Evolutionary conservation across 2,888 invertebrate species (phyloP).

Genomic region (Torymus aiolomorphi): DNA sequence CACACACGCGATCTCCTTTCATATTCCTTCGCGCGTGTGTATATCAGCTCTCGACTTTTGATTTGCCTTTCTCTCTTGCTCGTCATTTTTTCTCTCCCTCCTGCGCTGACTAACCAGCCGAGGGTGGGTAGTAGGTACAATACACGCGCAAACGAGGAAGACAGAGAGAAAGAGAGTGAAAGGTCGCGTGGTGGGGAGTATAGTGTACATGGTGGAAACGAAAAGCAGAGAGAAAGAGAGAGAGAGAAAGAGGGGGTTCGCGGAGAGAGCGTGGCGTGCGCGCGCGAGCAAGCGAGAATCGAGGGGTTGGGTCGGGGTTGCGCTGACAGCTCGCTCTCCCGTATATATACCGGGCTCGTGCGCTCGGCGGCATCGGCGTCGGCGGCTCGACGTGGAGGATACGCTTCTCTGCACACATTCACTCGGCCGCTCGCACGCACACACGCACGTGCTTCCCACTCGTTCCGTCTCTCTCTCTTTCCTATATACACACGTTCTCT

Average conservation of each 20-base stretch:
- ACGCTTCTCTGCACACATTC: constrained; percentile 75
- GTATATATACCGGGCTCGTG: too few species aligned
- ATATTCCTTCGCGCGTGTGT: background rate
- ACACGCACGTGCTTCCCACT: constrained; percentile 59
- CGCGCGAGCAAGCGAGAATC: constrained; percentile 62
- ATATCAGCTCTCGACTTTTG: constrained; percentile 32
- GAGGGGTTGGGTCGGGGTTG: constrained; percentile 73
- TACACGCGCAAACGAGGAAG: background rate
- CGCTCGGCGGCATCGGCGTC: too few species aligned
- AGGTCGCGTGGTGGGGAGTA: too few species aligned
- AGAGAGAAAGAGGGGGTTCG: constrained; percentile 46
- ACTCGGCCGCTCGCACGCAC: constrained; percentile 59
- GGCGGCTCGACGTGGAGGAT: constrained; percentile 68
- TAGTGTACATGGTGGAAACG: too few species aligned
- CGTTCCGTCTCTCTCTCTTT: constrained; percentile 57
- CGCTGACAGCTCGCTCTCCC: constrained; percentile 73
- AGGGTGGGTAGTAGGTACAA: constrained; percentile 39
- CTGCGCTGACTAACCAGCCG: constrained; percentile 13
- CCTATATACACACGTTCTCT: constrained; percentile 60
- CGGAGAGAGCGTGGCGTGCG: constrained; percentile 58
- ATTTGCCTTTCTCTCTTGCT: constrained; percentile 57
- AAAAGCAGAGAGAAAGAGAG: constrained; percentile 55
- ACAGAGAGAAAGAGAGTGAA: constrained; percentile 10
- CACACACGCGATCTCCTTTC: constrained; percentile 13
- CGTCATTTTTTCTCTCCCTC: constrained; percentile 50